phyloP scores from a whole-genome alignment of 2,797 vertebrate genomes.

The Sphenopsis melanotis region DNA sequence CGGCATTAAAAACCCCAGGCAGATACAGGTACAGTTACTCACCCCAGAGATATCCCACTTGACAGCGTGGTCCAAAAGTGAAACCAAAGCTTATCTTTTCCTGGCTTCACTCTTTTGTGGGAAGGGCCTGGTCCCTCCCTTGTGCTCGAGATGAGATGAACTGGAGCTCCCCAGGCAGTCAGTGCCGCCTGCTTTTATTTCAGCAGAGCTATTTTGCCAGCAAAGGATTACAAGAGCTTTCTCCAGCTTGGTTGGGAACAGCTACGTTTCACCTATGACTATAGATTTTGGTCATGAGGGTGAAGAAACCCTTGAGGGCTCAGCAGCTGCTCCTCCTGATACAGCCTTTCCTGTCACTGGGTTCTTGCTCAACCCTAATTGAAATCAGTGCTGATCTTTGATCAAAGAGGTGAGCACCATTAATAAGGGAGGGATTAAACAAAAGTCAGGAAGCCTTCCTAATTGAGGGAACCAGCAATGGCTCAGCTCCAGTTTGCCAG shows the following conservation, averaged over 20 bases:
- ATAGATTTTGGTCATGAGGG: conserved; percentile 51
- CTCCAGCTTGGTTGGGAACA: background rate
- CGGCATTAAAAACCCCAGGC: background rate
- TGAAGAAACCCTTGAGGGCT: conserved; percentile 34
- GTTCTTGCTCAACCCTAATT: conserved; percentile 43
- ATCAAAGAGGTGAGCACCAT: conserved; percentile 34
- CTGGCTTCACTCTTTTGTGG: background rate
- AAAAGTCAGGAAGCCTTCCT: conserved; percentile 8
- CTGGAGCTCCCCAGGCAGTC: background rate
- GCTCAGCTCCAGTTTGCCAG: background rate
- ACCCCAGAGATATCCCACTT: background rate
- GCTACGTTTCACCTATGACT: conserved; percentile 35
- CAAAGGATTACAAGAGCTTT: conserved; percentile 30
- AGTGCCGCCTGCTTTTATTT: conserved; percentile 8
- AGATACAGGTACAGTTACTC: background rate
- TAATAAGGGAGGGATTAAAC: conserved; percentile 19
- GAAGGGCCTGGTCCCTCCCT: background rate
- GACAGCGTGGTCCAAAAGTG: background rate
- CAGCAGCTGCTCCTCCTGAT: conserved; percentile 45
- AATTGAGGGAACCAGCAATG: background rate
- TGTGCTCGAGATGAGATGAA: background rate
- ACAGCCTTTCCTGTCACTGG: conserved; percentile 8
- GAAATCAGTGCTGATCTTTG: conserved; percentile 43
- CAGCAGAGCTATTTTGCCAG: conserved; percentile 5
- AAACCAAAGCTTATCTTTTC: background rate